Percentiles rank a stretch among this genome's conserved stretches.
Conservation (phyloP, 2,888 invertebrate genomes). For the Diaprepes abbreviatus region DNA sequence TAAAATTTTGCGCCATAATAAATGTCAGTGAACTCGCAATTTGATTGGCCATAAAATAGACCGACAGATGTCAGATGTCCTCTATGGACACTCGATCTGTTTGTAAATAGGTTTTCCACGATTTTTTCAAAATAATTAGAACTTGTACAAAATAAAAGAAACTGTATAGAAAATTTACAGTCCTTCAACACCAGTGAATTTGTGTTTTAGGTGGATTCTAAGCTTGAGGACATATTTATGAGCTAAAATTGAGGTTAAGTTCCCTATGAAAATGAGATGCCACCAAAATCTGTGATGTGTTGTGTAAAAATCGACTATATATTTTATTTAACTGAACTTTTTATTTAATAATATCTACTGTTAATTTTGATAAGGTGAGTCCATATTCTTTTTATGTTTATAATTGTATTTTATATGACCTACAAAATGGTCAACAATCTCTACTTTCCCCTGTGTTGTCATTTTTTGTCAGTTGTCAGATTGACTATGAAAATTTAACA, state of each 20-base stretch:
- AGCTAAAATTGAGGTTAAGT: slow-evolving; percentile 46
- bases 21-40: slow-evolving; percentile 43
- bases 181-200: slow-evolving; percentile 4
- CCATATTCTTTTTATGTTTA: not conserved
- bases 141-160: slow-evolving; percentile 50
- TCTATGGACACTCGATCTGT: slow-evolving; percentile 68
- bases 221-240: slow-evolving; percentile 2
- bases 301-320: slow-evolving; percentile 13
- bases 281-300: slow-evolving; percentile 46
- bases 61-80: slow-evolving; percentile 63
- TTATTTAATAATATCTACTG: not conserved
- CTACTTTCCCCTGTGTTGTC: slow-evolving; percentile 49
- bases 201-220: slow-evolving; percentile 18
- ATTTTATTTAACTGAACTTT: slow-evolving; percentile 4
- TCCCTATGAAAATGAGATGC: slow-evolving; percentile 24
- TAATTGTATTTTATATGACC: slow-evolving; percentile 26
- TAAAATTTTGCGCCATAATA: slow-evolving; percentile 55
- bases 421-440: slow-evolving; percentile 48
- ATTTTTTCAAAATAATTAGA: slow-evolving; percentile 63
- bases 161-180: slow-evolving; percentile 8
- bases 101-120: slow-evolving; percentile 70
- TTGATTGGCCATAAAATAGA: slow-evolving; percentile 57
- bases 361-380: slow-evolving; percentile 23
- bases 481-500: slow-evolving; percentile 2
- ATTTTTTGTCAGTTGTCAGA: slow-evolving; percentile 43